Base-by-base conservation (phyloP, 2,888 invertebrate genomes). In the Nemotelus nigrinus region DNA sequence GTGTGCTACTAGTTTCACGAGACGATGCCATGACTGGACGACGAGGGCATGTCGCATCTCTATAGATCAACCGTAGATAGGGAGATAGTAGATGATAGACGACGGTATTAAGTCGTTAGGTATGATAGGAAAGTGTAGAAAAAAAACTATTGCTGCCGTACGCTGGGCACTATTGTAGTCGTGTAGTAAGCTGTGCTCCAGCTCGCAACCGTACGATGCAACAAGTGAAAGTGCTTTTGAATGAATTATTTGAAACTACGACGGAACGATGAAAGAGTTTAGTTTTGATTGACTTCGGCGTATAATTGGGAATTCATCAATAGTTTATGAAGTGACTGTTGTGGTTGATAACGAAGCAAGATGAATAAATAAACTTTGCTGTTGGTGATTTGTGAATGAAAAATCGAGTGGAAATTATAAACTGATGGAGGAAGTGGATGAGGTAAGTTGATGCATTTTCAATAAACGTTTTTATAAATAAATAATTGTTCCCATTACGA, bases 221-320 rank as follows among this genome's bases (percentile, higher is more conserved):
- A 74, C 74, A 74, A 74, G 74, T 74, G 60, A 63, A 60, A 74
- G 60, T 74, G 74, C 70, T 70, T 44, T 63, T 10, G 7, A 63
- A 63, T 47, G 67, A 41, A 44, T 48, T 48, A 48, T 47, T 48
- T n/a, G 67, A 67, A 67, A 67, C 67, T 25, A 65, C 47, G 47
- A 25, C 39, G 48, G 39, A 48, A 50, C 67, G 25, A 39, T 50
- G 67, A 47, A 47, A 67, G 43, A n/a, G 55, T 47, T 70, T 70
- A 70, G 55, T 48, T 67, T 67, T 67, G 67, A 67, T 67, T 70
- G 70, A 55, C 55, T 70, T 41, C 41, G n/a, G 70, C 55, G 53
- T 43, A 70, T 70, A 44, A 53, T 43, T 70, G 70, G 53, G 50
- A 55, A 70, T 70, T 70, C 43, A 50, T 48, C 50, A 60, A 57